These are phyloP conservation scores for Drosophila mayri DNA, from an alignment of 1,140 invertebrate genomes.

Conservation along the genomic window DNA sequence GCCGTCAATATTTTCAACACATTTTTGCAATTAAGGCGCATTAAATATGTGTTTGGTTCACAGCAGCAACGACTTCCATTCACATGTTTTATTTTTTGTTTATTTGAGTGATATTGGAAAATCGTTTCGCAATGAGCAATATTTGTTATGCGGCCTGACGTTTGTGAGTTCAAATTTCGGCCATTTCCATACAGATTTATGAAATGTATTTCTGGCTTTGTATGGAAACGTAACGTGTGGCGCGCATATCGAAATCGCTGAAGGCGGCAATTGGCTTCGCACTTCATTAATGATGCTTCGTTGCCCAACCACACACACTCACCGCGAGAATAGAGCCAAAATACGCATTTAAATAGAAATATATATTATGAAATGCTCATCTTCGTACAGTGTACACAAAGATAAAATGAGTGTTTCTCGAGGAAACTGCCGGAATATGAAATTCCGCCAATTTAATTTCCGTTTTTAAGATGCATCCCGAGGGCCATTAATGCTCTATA, in stretches of 20 bases:
- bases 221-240: conserved; percentile 2
- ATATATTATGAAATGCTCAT: conserved; percentile 11
- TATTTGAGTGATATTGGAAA: conserved; percentile 63
- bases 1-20: conserved; percentile 33
- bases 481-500: conserved; percentile 29
- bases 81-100: conserved; percentile 45
- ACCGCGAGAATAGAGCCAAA: conserved; percentile 1
- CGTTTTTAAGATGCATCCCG: conserved; percentile 37
- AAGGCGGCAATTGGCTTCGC: conserved; percentile 70
- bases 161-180: conserved; percentile 55
- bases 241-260: conserved; percentile 36
- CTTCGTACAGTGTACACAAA: conserved; percentile 10
- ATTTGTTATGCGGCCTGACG: conserved; percentile 25
- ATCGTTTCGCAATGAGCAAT: conserved; percentile 47
- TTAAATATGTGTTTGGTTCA: conserved; percentile 35
- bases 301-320: conserved; percentile 23
- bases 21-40: conserved; percentile 67
- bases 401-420: not conserved
- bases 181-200: conserved; percentile 19
- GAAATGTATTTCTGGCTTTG: conserved; percentile 1
- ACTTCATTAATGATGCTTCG: conserved; percentile 65
- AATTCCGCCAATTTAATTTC: conserved; percentile 62
- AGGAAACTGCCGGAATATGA: conserved; percentile 1
- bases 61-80: not conserved
- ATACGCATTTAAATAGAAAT: conserved; percentile 43